Conservation (phyloP, 2,888 invertebrate genomes). For the Fragum whitleyi region DNA sequence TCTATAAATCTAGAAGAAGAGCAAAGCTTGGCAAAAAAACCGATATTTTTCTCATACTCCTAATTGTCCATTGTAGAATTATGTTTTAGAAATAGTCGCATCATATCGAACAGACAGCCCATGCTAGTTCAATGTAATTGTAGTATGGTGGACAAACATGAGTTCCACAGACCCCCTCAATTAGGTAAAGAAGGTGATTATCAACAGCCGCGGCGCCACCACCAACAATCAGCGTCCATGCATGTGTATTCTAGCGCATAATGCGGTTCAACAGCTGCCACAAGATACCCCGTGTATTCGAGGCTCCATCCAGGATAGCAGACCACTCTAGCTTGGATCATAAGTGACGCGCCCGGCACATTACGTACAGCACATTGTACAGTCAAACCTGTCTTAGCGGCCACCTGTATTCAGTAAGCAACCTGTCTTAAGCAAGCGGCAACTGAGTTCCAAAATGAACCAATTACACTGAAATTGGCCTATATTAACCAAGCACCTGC, state of each 20-base stretch:
- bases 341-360: slow-evolving; percentile 1
- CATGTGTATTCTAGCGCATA: neutral
- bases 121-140: neutral
- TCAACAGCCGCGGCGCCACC: neutral
- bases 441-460: too few relatives aligned
- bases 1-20: too few relatives aligned
- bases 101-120: slow-evolving; percentile 17
- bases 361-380: too few relatives aligned
- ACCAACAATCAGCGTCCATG: slow-evolving; percentile 1
- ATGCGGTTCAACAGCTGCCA: too few relatives aligned
- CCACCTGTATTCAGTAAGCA: too few relatives aligned
- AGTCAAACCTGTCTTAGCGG: too few relatives aligned
- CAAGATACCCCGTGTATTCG: slow-evolving; percentile 8
- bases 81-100: neutral
- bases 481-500: too few relatives aligned
- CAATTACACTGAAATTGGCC: too few relatives aligned
- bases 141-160: slow-evolving; percentile 3
- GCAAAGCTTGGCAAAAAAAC: too few relatives aligned
- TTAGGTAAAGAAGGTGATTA: neutral
- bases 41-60: too few relatives aligned
- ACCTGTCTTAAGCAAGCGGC: too few relatives aligned
- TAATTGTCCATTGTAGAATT: too few relatives aligned
- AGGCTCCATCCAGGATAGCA: slow-evolving; percentile 5
- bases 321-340: slow-evolving; percentile 10
- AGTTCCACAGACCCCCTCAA: slow-evolving; percentile 9